A percentile compares a stretch with the other conserved stretches of the same genome.
Evolutionary conservation across 2,113 vertebrate species (phyloP).

Genomic region (Ardeotis arabs): DNA sequence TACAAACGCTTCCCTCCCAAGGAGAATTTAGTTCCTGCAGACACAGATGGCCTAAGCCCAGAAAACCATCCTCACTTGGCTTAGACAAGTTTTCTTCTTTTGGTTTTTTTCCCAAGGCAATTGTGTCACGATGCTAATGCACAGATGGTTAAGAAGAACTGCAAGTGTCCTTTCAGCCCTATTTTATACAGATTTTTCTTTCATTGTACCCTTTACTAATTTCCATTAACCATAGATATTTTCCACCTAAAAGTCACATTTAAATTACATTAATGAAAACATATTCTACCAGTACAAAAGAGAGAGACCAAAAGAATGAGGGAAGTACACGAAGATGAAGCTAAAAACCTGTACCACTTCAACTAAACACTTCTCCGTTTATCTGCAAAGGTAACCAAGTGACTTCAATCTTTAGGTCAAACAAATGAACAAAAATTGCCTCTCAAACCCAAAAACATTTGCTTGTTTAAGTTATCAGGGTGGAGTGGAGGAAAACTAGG

Average conservation of each 20-base stretch:
- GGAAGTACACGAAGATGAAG: not conserved
- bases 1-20: not conserved
- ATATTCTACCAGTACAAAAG: not conserved
- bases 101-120: not conserved
- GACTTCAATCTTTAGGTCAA: not conserved
- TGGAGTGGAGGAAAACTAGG: not conserved
- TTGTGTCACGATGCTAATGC: not conserved
- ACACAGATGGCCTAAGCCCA: not conserved
- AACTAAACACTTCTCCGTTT: not conserved
- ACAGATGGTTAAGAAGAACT: not conserved
- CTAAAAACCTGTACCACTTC: not conserved
- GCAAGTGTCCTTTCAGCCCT: not conserved
- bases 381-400: not conserved
- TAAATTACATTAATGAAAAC: not conserved
- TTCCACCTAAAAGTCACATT: not conserved
- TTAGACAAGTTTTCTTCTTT: not conserved
- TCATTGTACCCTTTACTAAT: not conserved
- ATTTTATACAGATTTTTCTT: not conserved
- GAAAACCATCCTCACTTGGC: not conserved
- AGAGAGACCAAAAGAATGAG: not conserved
- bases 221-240: not conserved
- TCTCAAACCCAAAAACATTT: not conserved
- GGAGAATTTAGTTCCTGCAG: not conserved
- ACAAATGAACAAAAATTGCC: accelerated
- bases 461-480: not conserved